Evolutionary conservation across 2,888 invertebrate species (phyloP).

Genomic region (Ecliptopera silaceata): DNA sequence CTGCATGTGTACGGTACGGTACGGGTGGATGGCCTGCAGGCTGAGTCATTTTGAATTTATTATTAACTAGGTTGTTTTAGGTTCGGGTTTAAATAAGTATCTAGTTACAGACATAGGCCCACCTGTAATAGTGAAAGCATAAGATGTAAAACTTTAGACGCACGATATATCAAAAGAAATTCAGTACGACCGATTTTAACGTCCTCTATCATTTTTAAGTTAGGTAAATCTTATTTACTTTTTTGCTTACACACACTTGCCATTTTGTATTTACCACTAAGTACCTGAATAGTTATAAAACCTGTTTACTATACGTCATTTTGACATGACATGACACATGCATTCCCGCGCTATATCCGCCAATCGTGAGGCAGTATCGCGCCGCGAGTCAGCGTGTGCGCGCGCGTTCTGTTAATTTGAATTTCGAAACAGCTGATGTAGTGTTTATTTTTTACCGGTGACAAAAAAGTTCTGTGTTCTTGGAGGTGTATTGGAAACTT

Average conservation of each 20-base stretch:
- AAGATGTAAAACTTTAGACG: slow-evolving; percentile 36
- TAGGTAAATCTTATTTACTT: no score
- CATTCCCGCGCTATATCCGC: slow-evolving; percentile 65
- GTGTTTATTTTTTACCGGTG: slow-evolving; percentile 25
- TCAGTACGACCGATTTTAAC: slow-evolving; percentile 41
- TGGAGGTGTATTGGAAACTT: slow-evolving; percentile 23
- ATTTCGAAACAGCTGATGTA: slow-evolving; percentile 33
- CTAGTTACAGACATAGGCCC: background rate
- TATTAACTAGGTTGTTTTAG: no score
- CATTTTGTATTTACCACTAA: background rate
- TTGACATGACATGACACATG: slow-evolving; percentile 56
- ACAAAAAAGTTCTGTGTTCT: slow-evolving; percentile 29
- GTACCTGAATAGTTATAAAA: slow-evolving; percentile 32
- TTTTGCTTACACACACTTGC: no score
- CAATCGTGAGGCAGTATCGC: slow-evolving; percentile 67
- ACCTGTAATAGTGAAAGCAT: background rate
- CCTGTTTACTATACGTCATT: slow-evolving; percentile 52
- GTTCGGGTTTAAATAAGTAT: background rate
- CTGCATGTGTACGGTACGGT: background rate
- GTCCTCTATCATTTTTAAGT: slow-evolving; percentile 43
- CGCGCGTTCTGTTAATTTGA: slow-evolving; percentile 53
- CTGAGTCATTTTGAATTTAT: background rate
- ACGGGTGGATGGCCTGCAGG: background rate
- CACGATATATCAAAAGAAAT: slow-evolving; percentile 51
- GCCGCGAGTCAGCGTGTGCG: slow-evolving; percentile 53